Conservation (phyloP, 2,797 vertebrate species). For the Coranthus polyacanthus region DNA sequence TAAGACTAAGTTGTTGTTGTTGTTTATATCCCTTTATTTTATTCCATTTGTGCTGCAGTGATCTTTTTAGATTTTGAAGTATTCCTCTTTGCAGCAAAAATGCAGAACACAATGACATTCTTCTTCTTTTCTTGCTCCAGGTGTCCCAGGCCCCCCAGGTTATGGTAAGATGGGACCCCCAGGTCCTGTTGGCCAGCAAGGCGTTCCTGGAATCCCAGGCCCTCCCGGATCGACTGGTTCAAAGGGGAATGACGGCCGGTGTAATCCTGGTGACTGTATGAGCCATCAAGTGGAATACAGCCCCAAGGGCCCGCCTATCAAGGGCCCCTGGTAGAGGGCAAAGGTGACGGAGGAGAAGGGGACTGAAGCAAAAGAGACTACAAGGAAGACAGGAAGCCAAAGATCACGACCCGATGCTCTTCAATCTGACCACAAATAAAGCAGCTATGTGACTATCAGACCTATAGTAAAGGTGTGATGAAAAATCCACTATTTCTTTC, state of each 20-base stretch:
- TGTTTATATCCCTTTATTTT: too few relatives aligned
- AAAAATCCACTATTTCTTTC: conserved; percentile 31
- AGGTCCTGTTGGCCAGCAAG: conserved; percentile 94
- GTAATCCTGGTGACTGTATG: conserved; percentile 93
- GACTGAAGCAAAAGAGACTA: conserved; percentile 51
- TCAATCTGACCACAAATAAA: conserved; percentile 52
- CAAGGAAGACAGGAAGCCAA: conserved; percentile 54
- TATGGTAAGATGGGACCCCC: conserved; percentile 95
- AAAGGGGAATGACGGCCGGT: conserved; percentile 91
- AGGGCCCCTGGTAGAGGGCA: conserved; percentile 88
- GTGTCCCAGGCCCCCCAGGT: conserved; percentile 92
- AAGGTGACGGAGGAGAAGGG: conserved; percentile 16
- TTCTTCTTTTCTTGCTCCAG: conserved; percentile 68
- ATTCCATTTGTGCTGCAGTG: too few relatives aligned
- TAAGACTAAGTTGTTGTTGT: too few relatives aligned
- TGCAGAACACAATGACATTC: background rate
- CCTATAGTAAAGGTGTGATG: conserved; percentile 27
- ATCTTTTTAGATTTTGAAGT: too few relatives aligned
- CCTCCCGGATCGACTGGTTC: conserved; percentile 86
- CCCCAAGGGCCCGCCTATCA: conserved; percentile 88
- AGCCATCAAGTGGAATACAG: conserved; percentile 90
- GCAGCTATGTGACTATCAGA: conserved; percentile 39
- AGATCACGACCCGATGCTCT: conserved; percentile 48
- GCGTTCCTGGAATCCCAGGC: conserved; percentile 93
- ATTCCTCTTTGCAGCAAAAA: too few relatives aligned